Evolutionary conservation across 2,113 vertebrate genomes (phyloP).

Genomic region (Dicrurus megarhynchus): DNA sequence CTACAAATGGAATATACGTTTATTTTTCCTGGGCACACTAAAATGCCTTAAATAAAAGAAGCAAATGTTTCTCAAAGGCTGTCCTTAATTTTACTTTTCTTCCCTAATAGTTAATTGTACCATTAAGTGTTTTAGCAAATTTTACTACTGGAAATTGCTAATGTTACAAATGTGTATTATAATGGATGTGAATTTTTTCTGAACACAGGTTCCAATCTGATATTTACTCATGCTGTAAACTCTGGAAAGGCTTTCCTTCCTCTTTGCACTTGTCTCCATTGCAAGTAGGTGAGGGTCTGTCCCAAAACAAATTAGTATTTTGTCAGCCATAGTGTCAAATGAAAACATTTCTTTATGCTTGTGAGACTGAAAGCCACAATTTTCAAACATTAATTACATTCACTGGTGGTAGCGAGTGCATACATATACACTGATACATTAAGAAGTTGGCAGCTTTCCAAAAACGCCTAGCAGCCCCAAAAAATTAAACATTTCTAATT

Average conservation of each 20-base stretch:
- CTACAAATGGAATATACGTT: neutral
- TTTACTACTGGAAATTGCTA: neutral
- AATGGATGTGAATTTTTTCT: neutral
- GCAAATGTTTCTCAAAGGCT: neutral
- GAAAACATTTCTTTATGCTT: slow-evolving; percentile 62
- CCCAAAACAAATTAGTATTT: slow-evolving; percentile 62
- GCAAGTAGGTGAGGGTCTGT: slow-evolving; percentile 35
- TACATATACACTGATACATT: slow-evolving; percentile 20
- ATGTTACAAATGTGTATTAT: neutral
- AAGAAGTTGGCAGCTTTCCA: slow-evolving; percentile 48
- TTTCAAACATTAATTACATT: slow-evolving; percentile 65
- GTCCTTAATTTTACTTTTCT: neutral
- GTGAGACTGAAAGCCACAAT: slow-evolving; percentile 56
- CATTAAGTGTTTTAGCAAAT: neutral
- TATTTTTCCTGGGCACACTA: neutral
- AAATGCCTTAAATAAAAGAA: neutral
- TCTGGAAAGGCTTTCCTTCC: neutral
- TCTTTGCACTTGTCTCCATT: neutral
- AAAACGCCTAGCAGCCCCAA: neutral
- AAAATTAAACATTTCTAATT: slow-evolving; percentile 33
- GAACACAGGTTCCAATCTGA: neutral
- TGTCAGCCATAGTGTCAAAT: slow-evolving; percentile 58
- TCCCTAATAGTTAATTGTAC: neutral
- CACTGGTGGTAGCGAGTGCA: neutral
- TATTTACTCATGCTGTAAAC: slow-evolving; percentile 20